These are phyloP conservation scores for Amphimedon queenslandica DNA, from an alignment of 37 sponge, comb jelly and placozoan genomes.

Conservation along the genomic window DNA sequence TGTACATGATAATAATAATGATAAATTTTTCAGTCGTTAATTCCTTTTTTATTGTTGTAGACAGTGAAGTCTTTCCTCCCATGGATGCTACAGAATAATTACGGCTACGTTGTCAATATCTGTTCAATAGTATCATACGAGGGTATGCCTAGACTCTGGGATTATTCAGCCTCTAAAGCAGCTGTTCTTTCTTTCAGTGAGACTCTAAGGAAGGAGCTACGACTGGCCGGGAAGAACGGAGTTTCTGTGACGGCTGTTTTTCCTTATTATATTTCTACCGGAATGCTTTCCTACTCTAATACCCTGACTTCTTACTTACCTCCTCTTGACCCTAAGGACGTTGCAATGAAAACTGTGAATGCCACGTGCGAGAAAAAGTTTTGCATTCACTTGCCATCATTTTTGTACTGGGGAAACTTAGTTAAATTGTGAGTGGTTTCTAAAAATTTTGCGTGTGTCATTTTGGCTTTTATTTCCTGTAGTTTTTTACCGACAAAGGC, in stretches of 20 bases:
- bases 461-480: not conserved
- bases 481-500: not conserved
- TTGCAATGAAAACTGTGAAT: conserved; percentile 10
- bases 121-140: conserved; percentile 40
- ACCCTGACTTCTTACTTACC: conserved; percentile 21
- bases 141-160: conserved; percentile 11
- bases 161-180: conserved; percentile 59
- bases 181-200: conserved; percentile 40
- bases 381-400: conserved; percentile 2
- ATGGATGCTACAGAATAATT: conserved; percentile 57
- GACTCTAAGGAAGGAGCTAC: conserved; percentile 39
- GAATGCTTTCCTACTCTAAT: conserved; percentile 40
- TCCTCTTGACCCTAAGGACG: conserved; percentile 28
- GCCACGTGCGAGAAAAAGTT: conserved; percentile 18
- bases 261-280: conserved; percentile 48
- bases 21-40: not conserved
- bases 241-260: conserved; percentile 69
- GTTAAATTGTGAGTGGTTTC: too few relatives aligned
- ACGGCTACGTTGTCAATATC: conserved; percentile 59
- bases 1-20: not conserved
- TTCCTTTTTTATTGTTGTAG: not conserved
- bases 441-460: not conserved
- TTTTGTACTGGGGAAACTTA: too few relatives aligned
- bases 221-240: conserved; percentile 23
- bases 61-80: conserved; percentile 55